Base-by-base conservation (phyloP, 2,888 invertebrate species). In the Ypsolopha sequella region DNA sequence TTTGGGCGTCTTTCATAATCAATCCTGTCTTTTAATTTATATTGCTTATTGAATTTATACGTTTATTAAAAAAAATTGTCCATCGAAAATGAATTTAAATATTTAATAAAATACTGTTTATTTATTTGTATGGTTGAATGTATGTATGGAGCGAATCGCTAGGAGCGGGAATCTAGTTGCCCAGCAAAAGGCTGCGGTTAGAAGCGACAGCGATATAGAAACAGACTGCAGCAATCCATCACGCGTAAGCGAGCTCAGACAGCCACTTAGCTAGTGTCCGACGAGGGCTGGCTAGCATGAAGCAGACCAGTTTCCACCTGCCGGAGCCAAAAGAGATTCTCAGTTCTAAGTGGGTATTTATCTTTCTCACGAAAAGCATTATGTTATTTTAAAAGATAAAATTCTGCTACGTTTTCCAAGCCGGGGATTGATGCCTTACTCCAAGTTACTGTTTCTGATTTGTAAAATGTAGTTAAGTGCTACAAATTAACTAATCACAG, bases 201-300 rank as follows among this genome's bases (percentile, higher is more conserved):
- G 35, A 33, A 11, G 14, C 43, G 43, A 43, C 43, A 43, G 14
- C 14, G n/a, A 41, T 59, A 58, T 59, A 61, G 62, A 56, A 60
- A 59, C 67, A 66, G 70, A 52, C 47, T 59, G 63, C 68, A 58
- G 69, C 72, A 67, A 80, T 80, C 79, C 77, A 79, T 79, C 80
- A 80, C 73, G 64, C 65, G 72, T 65, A 71, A 69, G 73, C 70
- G 69, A 68, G 68, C 61, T 69, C 66, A 73, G 79, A 80, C 75
- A 75, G 74, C 70, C 77, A 80, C 80, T 80, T 80, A 79, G 73
- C 76, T 71, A 70, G 71, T 70, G 77, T 68, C 75, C 70, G 72
- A 60, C 62, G 24, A 43, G 33, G 65, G 62, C 68, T 70, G 69
- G 73, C 66, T 63, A 58, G 61, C 58, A 50, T 36, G 38, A 38